Conservation (phyloP, 2,888 invertebrate species). For the Sminthurinus aureus region DNA sequence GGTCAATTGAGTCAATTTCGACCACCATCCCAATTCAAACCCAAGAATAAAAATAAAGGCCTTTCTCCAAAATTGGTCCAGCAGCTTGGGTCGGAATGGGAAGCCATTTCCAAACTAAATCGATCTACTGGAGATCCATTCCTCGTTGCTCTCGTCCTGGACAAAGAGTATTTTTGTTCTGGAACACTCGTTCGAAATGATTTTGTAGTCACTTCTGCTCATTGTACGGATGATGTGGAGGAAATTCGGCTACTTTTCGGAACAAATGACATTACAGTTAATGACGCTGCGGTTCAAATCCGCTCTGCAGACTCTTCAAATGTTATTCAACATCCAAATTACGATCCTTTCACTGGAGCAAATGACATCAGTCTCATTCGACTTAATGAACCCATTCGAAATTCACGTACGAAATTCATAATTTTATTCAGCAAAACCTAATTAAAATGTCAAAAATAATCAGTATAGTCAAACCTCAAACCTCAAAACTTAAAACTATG, state of each 20-base stretch:
- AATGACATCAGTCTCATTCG: conserved; percentile 34
- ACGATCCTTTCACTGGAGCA: conserved; percentile 24
- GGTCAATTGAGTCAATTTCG: too few species aligned
- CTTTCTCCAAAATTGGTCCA: not conserved
- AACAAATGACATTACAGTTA: conserved; percentile 4
- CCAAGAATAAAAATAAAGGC: too few species aligned
- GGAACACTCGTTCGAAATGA: conserved; percentile 30
- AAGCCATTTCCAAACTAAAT: not conserved
- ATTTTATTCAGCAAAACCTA: not conserved
- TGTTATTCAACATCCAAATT: conserved; percentile 27
- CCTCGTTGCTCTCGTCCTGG: conserved; percentile 33
- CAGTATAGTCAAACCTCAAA: too few species aligned
- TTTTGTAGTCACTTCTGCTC: conserved; percentile 28
- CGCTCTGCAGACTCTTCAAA: not conserved
- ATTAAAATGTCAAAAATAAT: too few species aligned
- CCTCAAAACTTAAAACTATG: too few species aligned
- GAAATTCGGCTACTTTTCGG: conserved; percentile 30
- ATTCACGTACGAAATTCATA: not conserved
- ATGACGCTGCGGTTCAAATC: conserved; percentile 23
- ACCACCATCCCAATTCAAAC: too few species aligned
- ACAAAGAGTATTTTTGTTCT: conserved; percentile 32
- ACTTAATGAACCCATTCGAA: conserved; percentile 1
- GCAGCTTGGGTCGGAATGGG: not conserved
- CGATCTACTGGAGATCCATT: conserved; percentile 20
- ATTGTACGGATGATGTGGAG: conserved; percentile 29